phyloP scores from a whole-genome alignment of 1,140 invertebrate species.

The Drosophila carrolli region DNA sequence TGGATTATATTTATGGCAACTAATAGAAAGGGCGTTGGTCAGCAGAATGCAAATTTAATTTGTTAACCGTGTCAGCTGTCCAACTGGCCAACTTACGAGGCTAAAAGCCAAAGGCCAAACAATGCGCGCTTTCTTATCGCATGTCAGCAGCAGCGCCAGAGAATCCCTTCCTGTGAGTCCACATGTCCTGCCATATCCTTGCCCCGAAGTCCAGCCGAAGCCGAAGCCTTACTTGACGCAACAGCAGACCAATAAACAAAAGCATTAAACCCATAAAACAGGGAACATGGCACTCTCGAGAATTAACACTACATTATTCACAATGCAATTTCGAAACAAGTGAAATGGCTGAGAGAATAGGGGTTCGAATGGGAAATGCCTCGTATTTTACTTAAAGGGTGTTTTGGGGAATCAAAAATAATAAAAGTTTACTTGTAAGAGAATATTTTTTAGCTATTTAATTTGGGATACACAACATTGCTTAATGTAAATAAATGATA shows the following conservation, averaged over 20 bases:
- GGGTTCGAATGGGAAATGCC: constrained; percentile 1
- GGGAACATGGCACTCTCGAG: constrained; percentile 80
- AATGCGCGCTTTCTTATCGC: constrained; percentile 75
- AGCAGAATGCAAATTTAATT: constrained; percentile 60
- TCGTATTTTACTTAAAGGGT: neutral
- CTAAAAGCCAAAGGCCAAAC: constrained; percentile 40
- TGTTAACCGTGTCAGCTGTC: constrained; percentile 46
- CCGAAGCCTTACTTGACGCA: constrained; percentile 57
- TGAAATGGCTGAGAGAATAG: constrained; percentile 11
- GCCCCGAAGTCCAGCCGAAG: constrained; percentile 13
- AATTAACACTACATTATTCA: constrained; percentile 83
- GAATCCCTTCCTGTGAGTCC: constrained; percentile 17
- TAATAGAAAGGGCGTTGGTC: constrained; percentile 45
- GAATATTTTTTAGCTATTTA: too few relatives aligned
- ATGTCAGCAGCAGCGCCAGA: constrained; percentile 52
- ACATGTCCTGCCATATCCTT: constrained; percentile 38
- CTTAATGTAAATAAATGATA: too few relatives aligned
- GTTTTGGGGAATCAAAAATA: neutral
- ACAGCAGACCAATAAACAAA: constrained; percentile 82
- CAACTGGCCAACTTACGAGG: constrained; percentile 27
- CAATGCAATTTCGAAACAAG: constrained; percentile 78
- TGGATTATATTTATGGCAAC: constrained; percentile 62
- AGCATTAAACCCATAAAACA: constrained; percentile 82
- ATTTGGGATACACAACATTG: too few relatives aligned
- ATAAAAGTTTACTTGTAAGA: too few relatives aligned